phyloP scores from a whole-genome alignment of 2,888 invertebrate species.

The Taphrorychus bicolor region DNA sequence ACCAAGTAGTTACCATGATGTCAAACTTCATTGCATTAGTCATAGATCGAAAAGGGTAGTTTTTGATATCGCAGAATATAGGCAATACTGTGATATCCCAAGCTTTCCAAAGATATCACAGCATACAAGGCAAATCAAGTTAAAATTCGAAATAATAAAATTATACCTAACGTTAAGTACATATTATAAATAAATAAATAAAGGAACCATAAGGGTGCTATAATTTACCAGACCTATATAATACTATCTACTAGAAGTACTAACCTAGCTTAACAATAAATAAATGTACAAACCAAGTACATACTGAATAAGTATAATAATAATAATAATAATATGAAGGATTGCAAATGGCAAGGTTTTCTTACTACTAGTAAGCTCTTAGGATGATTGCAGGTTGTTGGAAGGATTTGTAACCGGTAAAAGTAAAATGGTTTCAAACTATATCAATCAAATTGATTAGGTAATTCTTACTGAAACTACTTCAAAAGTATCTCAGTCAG shows the following conservation, averaged over 20 bases:
- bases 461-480: slow-evolving; percentile 1
- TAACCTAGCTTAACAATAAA: too few relatives aligned
- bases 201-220: neutral
- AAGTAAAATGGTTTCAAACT: neutral
- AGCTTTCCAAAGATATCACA: neutral
- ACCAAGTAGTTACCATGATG: neutral
- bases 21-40: neutral
- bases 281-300: too few relatives aligned
- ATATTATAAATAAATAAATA: neutral
- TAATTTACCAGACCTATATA: neutral
- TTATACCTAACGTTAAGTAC: neutral
- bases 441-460: too few relatives aligned
- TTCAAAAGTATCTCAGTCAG: slow-evolving; percentile 1
- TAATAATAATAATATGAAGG: neutral
- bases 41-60: neutral
- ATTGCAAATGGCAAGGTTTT: neutral
- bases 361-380: slow-evolving; percentile 12
- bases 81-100: neutral
- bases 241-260: neutral
- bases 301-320: neutral
- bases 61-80: neutral
- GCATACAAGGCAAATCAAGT: neutral
- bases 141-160: neutral
- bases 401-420: neutral
- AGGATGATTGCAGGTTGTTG: slow-evolving; percentile 4